Evolutionary conservation across 2,797 vertebrate species (phyloP), one percentile per base, ranked within the genome.

Genomic region (Pseudomugil gertrudae): DNA sequence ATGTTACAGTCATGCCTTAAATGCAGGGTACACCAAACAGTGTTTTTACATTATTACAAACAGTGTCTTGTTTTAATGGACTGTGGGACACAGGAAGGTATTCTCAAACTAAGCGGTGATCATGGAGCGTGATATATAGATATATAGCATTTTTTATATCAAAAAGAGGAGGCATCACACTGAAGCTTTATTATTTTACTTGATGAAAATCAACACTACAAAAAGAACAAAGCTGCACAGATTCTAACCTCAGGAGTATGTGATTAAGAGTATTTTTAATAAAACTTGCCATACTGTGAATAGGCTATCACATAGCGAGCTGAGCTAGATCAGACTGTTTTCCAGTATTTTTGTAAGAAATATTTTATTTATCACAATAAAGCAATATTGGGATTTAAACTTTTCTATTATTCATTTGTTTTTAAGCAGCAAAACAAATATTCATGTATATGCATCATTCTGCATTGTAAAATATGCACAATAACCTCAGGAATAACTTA

Each of bases 291-390:
- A 54, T 62, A 19, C 26, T 74, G 51, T 59, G 2, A 32, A 35
- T 78, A 57, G 1, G 61, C 65, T 64, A 21, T 76, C 53, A 24
- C 19, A 3, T 63, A 30, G 59, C n/a, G n/a, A n/a, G n/a, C n/a
- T 29, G 57, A 33, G 17, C 33, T 24, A 74, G 48, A 19, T 72
- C 48, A 60, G 27, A 71, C 58, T 66, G 7, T 66, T 4, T 58
- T 63, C 23, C 10, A 70, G 73, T n/a, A n/a, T 84, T 84, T 90
- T 89, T 89, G 24, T 66, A 84, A 68, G 13, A 45, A 80, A 70
- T 74, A 57, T 29, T 1, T 67, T 55, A 74, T 82, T 15, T 65
- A 52, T 75, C 15, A 29, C 51, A 80, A 63, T 79, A 85, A 87
- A 79, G n/a, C 26, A 61, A 53, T 4, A 11, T 5, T 13, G 54